Base-by-base conservation (phyloP, 2,797 vertebrate genomes). In the Acrossocheilus wenchowensis region DNA sequence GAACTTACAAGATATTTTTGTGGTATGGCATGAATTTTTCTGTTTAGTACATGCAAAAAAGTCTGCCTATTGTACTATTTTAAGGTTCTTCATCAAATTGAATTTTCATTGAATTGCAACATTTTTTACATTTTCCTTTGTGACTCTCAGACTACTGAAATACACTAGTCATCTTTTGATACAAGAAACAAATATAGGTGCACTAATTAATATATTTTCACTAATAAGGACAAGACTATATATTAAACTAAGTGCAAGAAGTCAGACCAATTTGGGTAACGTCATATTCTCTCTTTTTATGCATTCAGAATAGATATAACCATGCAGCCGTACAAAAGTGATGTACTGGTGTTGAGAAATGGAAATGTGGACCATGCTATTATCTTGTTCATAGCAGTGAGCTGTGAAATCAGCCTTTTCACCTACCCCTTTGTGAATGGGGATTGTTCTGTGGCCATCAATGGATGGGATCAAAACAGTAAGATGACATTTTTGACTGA, bases 371-470 rank as follows among this genome's bases (percentile, higher is more conserved):
- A 0, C 7, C 93, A 95, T 87, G 3, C 0, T 0, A 73, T 94
- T 71, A 71, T 89, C 52, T 86, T 96, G 23, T 90, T 83, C 3
- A 90, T 93, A 4, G 84, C 90, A 50, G 90, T 95, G 10, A 83
- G 89, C 90, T 96, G 95, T 81, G 92, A 92, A 5, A 83, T 96
- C 87, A 95, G 95, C 86, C 85, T 96, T 30, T 94, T 95, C 89
- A 94, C 92, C 82, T 96, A 95, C 54, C 94, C 95, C 2, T 96
- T 94, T 3, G 91, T 93, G 30, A 19, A 0, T 7, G 94, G 95
- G 15, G 0, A 2, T 0, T 96, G 95, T 62, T 91, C 93, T 0
- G 91, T 96, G 0, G 93, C 92, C 0, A 77, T 96, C 72, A 91
- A 95, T 30, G 89, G 90, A 71, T 94, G 92, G 92, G n/a, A 64